Evolutionary conservation across 2,888 invertebrate genomes (phyloP).

Genomic region (Temnothorax ravouxi): DNA sequence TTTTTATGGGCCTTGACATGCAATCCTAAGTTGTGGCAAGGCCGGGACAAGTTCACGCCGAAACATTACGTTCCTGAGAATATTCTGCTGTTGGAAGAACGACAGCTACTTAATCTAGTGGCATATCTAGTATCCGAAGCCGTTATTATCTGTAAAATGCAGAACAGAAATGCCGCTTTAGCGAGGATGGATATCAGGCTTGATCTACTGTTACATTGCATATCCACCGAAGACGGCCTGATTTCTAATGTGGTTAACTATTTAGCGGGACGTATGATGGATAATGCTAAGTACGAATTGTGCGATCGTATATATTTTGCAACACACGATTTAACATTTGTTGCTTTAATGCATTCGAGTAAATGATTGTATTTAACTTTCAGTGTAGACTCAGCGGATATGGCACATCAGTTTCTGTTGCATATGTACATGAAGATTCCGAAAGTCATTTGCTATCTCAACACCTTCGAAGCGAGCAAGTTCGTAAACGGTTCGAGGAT

Average conservation of each 20-base stretch:
- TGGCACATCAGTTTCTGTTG: slow-evolving; percentile 87
- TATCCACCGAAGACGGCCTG: slow-evolving; percentile 84
- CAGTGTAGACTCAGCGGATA: slow-evolving; percentile 84
- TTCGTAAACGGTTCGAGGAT: slow-evolving; percentile 83
- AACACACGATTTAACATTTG: not conserved
- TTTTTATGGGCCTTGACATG: slow-evolving; percentile 95
- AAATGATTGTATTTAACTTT: slow-evolving; percentile 54
- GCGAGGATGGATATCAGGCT: slow-evolving; percentile 90
- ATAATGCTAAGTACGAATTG: slow-evolving; percentile 67
- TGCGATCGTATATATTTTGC: not conserved
- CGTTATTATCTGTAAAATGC: slow-evolving; percentile 83
- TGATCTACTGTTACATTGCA: slow-evolving; percentile 90
- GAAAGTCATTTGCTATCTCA: slow-evolving; percentile 88
- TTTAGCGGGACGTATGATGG: slow-evolving; percentile 82
- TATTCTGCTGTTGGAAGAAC: slow-evolving; percentile 90
- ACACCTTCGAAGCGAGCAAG: slow-evolving; percentile 85
- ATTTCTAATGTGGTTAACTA: slow-evolving; percentile 82
- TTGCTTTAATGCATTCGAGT: not conserved
- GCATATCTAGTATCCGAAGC: slow-evolving; percentile 92
- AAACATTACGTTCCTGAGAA: slow-evolving; percentile 93
- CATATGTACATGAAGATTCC: slow-evolving; percentile 91
- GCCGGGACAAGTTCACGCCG: slow-evolving; percentile 94
- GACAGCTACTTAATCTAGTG: slow-evolving; percentile 90
- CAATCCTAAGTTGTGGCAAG: slow-evolving; percentile 97
- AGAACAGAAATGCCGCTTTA: slow-evolving; percentile 85